Base-by-base conservation (phyloP, 64 coral and sea anemone species). In the Montipora sp. region DNA sequence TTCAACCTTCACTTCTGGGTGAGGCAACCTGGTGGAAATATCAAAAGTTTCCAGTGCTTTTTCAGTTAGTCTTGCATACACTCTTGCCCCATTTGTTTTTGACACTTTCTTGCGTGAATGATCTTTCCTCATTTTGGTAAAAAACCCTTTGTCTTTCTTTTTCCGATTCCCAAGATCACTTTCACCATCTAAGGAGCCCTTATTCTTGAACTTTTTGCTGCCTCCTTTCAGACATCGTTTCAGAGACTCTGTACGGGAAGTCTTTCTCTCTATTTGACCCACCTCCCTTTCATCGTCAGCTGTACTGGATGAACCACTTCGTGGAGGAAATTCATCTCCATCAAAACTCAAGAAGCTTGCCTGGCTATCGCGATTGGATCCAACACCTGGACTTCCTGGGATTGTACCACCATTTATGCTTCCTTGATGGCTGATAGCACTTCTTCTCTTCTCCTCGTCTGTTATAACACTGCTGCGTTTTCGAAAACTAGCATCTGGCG, bases 331-430 rank as follows among this genome's bases (percentile, higher is more conserved):
- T 20, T 76, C 90, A 7, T 19, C 23, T 47, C 57, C 36, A 12
- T 89, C 87, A 7, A 84, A 81, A 44, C 81, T 92, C 73, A 86
- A 66, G 23, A 83, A 78, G 58, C 90, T 92, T 51, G 75, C 73
- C 36, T 92, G 90, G 59, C 90, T 92, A 50, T 92, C 90, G 8
- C 90, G 80, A 16, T 92, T 92, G 11, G 81, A 92, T 66, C 58
- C 90, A 13, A 87, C 72, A 49, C 19, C 82, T 71, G 49, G 46
- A 19, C 7, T 13, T 46, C 82, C 82, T 22, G 83, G 66, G 22
- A 92, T n/a, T 86, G 90, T 92, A 6, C 90, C 82, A 92, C 90
- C 87, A 19, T 81, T 92, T 36, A 48, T 68, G 59, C 90, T 92
- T 21, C 48, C 90, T 21, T 11, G 82, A 77, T 43, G 83, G 20